phyloP scores from a whole-genome alignment of 2,888 invertebrate species.

The Drosophila antonietae region DNA sequence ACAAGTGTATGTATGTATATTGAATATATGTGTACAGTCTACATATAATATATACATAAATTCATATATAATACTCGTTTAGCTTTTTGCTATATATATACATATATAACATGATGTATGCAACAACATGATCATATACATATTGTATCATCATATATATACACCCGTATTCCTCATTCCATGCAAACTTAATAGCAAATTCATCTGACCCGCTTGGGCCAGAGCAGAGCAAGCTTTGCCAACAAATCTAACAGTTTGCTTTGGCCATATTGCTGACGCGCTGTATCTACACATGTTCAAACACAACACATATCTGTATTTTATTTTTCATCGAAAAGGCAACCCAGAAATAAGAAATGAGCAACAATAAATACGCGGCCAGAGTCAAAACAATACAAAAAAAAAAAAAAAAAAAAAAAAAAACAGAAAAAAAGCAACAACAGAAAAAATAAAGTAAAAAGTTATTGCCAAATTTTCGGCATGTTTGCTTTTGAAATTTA shows the following conservation, averaged over 20 bases:
- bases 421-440: not conserved
- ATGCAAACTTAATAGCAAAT: constrained; percentile 1
- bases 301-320: constrained; percentile 5
- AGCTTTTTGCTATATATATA: not conserved
- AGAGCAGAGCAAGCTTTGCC: constrained; percentile 23
- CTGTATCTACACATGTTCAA: constrained; percentile 12
- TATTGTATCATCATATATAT: not conserved
- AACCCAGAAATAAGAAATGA: constrained; percentile 52
- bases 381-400: constrained; percentile 33
- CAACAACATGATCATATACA: not conserved
- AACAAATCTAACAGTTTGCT: constrained; percentile 24
- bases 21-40: too few relatives aligned
- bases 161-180: not conserved
- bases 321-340: constrained; percentile 49
- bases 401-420: not conserved
- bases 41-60: too few relatives aligned
- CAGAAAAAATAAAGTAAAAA: constrained; percentile 48
- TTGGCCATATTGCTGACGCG: constrained; percentile 39
- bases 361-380: constrained; percentile 43
- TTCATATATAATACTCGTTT: too few relatives aligned
- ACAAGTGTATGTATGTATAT: too few relatives aligned
- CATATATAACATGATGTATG: not conserved
- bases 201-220: not conserved
- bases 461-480: constrained; percentile 78
- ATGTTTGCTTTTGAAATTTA: constrained; percentile 81